Base-by-base conservation (phyloP, 2,113 vertebrate species). In the Ranitomeya imitator region DNA sequence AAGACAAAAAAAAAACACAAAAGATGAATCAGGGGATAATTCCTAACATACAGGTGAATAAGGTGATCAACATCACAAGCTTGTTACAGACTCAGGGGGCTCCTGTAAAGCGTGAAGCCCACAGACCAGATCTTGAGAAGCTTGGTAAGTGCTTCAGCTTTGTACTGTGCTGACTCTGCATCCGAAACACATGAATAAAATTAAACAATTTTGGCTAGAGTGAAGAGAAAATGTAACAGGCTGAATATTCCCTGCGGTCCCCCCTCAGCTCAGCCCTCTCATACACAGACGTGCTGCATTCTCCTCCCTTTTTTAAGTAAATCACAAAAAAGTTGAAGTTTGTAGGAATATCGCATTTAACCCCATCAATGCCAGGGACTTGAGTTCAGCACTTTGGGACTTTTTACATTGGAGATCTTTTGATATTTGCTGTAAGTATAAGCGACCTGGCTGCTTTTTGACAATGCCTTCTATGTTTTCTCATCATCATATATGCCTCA, bases 111-210 rank as follows among this genome's bases (percentile, higher is more conserved):
- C 57, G 10, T 80, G 14, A 59, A 85, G 63, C 37, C 71, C 84
- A 77, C 57, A 61, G 61, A 61, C 26, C 14, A n/a, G n/a, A 79
- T 52, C 85, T 63, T 65, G 60, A 71, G 57, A 45, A 54, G 71
- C 81, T 77, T 37, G 82, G 15, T 67, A 21, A 78, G 67, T 55
- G 45, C 76, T 83, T 13, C 57, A 78, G 82, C 54, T 79, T 61
- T 60, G 55, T 82, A 31, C 71, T 88, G 45, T 88, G 87, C 87
- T 88, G 87, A 88, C 81, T 88, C 82, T 88, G 87, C 87, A 88
- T 88, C 81, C 87, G 82, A 88, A 88, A 79, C 87, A 88, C 87
- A 88, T 88, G 87, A 88, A 88, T 88, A 88, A 88, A 67, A 88
- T 88, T 88, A 88, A 85, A 88, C 74, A 79, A 73, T 79, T 78